Evolutionary conservation across 2,113 vertebrate species (phyloP).

Genomic region (Urocolius indicus): DNA sequence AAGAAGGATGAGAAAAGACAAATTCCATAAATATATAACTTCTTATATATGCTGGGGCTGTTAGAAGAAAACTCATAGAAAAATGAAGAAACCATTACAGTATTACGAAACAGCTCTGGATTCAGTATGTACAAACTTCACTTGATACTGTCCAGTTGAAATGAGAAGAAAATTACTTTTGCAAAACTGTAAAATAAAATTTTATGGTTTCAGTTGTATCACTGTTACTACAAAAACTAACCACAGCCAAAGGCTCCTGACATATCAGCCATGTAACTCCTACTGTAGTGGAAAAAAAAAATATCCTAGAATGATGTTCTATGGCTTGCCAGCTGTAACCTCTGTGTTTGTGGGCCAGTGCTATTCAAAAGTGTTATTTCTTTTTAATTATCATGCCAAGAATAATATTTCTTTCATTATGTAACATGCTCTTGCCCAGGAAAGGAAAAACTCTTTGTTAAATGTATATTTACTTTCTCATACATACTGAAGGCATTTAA

Average conservation of each 20-base stretch:
- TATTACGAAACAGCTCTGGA: neutral
- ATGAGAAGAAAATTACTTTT: neutral
- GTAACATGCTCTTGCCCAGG: neutral
- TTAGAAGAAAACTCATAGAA: neutral
- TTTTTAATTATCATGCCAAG: conserved; percentile 49
- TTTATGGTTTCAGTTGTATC: neutral
- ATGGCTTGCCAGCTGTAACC: conserved; percentile 15
- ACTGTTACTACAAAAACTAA: conserved; percentile 20
- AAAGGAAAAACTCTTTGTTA: conserved; percentile 48
- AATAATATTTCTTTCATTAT: conserved; percentile 47
- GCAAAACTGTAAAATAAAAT: neutral
- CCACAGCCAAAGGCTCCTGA: conserved; percentile 24
- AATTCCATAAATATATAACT: neutral
- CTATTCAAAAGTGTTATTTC: conserved; percentile 17
- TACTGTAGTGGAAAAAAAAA: neutral
- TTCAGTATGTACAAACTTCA: neutral
- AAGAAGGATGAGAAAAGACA: neutral
- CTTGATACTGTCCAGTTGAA: neutral
- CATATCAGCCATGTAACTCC: neutral
- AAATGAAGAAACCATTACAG: neutral
- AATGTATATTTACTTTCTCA: conserved; percentile 47
- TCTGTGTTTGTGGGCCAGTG: neutral
- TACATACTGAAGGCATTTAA: conserved; percentile 10
- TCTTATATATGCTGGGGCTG: neutral
- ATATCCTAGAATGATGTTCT: neutral